These are phyloP conservation scores for Autographa pulchrina DNA, from an alignment of 2,888 invertebrate species.

Conservation along the genomic window DNA sequence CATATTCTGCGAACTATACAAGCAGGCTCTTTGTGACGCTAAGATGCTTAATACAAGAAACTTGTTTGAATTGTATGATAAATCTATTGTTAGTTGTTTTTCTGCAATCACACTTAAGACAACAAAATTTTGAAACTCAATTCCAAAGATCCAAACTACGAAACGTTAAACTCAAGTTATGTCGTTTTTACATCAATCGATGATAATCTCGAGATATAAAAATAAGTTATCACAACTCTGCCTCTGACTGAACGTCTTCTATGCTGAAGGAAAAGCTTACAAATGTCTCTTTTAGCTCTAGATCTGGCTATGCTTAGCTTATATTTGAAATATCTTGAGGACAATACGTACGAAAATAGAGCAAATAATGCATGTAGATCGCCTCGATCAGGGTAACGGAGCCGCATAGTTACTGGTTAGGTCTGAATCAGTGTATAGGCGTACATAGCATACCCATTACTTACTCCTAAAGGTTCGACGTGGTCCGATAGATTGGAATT, in stretches of 20 bases:
- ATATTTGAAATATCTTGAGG: not conserved
- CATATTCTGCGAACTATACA: constrained; percentile 1
- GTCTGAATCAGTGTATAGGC: constrained; percentile 16
- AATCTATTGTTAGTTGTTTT: too few species aligned
- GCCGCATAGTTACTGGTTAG: constrained; percentile 7
- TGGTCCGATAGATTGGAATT: not conserved
- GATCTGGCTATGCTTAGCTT: too few species aligned
- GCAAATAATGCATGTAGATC: constrained; percentile 22
- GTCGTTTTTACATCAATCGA: too few species aligned
- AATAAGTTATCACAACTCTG: too few species aligned
- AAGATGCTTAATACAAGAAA: not conserved
- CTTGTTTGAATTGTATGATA: not conserved
- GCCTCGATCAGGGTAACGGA: constrained; percentile 26
- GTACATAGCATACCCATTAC: constrained; percentile 12
- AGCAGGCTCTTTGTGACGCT: not conserved
- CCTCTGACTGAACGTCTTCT: too few species aligned
- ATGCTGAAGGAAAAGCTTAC: too few species aligned
- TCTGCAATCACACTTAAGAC: not conserved
- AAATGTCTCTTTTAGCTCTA: too few species aligned
- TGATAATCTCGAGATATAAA: too few species aligned
- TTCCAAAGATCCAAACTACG: not conserved
- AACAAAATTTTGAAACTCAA: not conserved
- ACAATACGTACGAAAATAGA: constrained; percentile 14
- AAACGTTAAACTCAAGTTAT: too few species aligned
- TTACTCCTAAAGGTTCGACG: not conserved